Evolutionary conservation across 2,888 invertebrate genomes (phyloP).

Genomic region (Andrena praecox): DNA sequence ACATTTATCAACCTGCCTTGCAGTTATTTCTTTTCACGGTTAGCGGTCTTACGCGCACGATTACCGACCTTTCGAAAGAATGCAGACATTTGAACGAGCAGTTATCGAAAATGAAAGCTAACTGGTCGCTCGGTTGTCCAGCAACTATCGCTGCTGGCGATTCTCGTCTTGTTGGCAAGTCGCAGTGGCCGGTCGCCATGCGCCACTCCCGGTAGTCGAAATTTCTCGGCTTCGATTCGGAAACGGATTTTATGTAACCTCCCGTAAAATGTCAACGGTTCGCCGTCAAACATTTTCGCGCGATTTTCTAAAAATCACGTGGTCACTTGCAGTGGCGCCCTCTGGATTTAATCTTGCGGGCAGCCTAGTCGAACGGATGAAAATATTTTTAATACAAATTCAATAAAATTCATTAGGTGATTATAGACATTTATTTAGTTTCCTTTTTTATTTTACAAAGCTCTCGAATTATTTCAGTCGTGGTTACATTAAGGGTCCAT

Average conservation of each 20-base stretch:
- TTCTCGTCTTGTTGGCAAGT: conserved; percentile 54
- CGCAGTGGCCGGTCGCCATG: conserved; percentile 16
- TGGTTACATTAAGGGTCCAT: too few relatives aligned
- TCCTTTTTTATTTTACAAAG: too few relatives aligned
- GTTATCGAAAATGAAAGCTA: conserved; percentile 72
- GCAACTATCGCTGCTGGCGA: conserved; percentile 63
- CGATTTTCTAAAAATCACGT: conserved; percentile 5
- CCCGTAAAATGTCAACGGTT: conserved; percentile 42
- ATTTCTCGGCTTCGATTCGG: conserved; percentile 53
- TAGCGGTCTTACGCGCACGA: conserved; percentile 41
- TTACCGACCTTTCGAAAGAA: conserved; percentile 64
- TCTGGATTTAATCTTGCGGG: too few relatives aligned
- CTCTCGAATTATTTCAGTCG: too few relatives aligned
- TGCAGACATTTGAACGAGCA: conserved; percentile 59
- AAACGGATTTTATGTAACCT: conserved; percentile 50
- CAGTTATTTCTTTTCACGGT: conserved; percentile 29
- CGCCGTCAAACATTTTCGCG: conserved; percentile 6
- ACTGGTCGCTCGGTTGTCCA: conserved; percentile 53
- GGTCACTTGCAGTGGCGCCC: too few relatives aligned
- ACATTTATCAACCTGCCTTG: conserved; percentile 27
- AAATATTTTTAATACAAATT: too few relatives aligned
- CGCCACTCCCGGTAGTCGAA: conserved; percentile 38
- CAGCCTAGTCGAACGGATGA: too few relatives aligned
- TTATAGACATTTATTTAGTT: too few relatives aligned
- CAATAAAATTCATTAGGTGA: too few relatives aligned